Evolutionary conservation across 2,797 vertebrate genomes (phyloP).

Genomic region (Thripadectes ignobilis): DNA sequence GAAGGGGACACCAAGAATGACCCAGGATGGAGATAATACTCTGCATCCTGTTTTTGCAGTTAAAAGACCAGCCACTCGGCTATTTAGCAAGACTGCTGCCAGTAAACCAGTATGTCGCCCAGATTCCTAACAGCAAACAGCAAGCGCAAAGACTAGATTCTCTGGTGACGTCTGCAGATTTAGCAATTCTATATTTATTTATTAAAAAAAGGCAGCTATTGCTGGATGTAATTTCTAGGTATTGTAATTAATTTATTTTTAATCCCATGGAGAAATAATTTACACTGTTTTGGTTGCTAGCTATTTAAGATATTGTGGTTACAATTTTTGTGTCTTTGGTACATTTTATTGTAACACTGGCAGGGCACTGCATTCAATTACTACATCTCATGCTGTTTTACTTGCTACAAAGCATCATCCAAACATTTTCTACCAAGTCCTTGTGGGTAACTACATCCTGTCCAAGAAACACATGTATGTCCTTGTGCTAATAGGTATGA

Average conservation of each 20-base stretch:
- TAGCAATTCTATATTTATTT: neutral
- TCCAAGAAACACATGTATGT: neutral
- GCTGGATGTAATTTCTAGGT: slow-evolving; percentile 11
- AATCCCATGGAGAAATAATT: slow-evolving; percentile 48
- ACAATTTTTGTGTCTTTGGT: slow-evolving; percentile 41
- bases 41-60: neutral
- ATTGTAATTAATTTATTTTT: slow-evolving; percentile 54
- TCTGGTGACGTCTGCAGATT: neutral
- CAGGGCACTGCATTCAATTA: slow-evolving; percentile 58
- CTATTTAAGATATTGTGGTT: slow-evolving; percentile 50
- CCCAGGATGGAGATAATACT: neutral
- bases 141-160: neutral
- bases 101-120: slow-evolving; percentile 7
- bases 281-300: slow-evolving; percentile 5
- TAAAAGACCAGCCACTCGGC: neutral
- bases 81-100: slow-evolving; percentile 11
- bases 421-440: slow-evolving; percentile 25
- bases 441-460: slow-evolving; percentile 6
- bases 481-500: neutral
- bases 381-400: slow-evolving; percentile 38
- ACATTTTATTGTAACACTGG: slow-evolving; percentile 42
- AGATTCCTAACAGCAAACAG: neutral
- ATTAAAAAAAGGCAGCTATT: neutral
- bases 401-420: slow-evolving; percentile 20
- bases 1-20: neutral